A percentile compares a stretch with the other conserved stretches of the same genome.
Conservation (phyloP, 2,113 vertebrate genomes). For the Channa maculata region DNA sequence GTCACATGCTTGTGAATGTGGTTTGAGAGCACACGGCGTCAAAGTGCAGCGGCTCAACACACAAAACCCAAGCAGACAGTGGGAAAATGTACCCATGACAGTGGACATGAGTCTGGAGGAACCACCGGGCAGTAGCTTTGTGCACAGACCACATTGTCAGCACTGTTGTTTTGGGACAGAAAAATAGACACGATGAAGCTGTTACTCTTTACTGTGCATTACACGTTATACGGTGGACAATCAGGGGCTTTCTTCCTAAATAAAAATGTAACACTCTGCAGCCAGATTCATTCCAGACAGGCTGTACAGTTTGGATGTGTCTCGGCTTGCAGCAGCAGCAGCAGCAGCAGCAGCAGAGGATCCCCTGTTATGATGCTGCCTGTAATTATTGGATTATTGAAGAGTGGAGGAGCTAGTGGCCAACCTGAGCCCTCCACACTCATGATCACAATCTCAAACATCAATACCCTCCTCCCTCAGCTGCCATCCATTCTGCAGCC, state of each 20-base stretch:
- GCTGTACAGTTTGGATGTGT: not conserved
- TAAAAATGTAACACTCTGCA: not conserved
- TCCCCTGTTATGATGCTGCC: constrained; percentile 40
- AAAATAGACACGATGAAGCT: not conserved
- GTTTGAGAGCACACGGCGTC: no score
- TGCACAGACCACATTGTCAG: not conserved
- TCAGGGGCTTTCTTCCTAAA: not conserved
- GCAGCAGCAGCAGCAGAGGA: constrained; percentile 31
- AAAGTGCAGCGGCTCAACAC: not conserved
- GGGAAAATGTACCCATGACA: not conserved
- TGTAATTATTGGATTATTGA: constrained; percentile 72
- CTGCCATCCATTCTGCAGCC: constrained; percentile 53
- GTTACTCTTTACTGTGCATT: constrained; percentile 2
- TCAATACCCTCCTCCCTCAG: constrained; percentile 50
- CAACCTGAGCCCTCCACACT: constrained; percentile 56
- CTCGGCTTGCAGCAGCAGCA: not conserved
- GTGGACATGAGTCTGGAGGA: not conserved
- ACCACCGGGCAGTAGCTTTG: not conserved
- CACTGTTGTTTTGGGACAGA: not conserved
- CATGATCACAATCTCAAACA: constrained; percentile 64
- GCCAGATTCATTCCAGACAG: not conserved
- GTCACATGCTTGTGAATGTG: not conserved
- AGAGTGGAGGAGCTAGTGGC: constrained; percentile 55
- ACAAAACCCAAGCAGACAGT: not conserved
- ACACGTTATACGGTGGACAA: not conserved